Evolutionary conservation across 2,888 invertebrate species (phyloP).

Genomic region (Apodemia mormo): DNA sequence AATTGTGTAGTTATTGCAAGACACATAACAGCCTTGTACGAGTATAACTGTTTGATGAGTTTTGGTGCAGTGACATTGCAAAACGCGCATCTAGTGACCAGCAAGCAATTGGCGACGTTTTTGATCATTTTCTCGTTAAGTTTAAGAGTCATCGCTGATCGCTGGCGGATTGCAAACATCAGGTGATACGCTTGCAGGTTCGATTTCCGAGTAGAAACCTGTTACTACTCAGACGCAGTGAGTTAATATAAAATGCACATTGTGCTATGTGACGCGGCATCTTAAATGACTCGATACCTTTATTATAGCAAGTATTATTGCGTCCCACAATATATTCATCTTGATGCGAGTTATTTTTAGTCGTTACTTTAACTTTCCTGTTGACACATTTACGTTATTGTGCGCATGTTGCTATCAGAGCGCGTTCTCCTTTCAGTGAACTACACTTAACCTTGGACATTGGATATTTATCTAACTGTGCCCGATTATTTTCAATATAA

Average conservation of each 20-base stretch:
- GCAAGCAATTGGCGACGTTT: too few relatives aligned
- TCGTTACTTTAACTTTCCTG: not conserved
- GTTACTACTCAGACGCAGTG: too few relatives aligned
- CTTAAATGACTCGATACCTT: not conserved
- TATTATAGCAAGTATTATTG: not conserved
- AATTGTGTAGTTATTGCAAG: too few relatives aligned
- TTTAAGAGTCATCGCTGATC: too few relatives aligned
- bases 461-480: not conserved
- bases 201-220: too few relatives aligned
- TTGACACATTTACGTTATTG: conserved; percentile 6
- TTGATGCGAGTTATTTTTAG: not conserved
- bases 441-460: not conserved
- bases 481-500: not conserved
- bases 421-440: not conserved
- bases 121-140: too few relatives aligned
- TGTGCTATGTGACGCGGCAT: not conserved
- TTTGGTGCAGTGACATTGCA: too few relatives aligned
- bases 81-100: too few relatives aligned
- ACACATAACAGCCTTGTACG: too few relatives aligned
- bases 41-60: too few relatives aligned
- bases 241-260: not conserved
- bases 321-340: not conserved
- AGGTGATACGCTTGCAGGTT: too few relatives aligned
- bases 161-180: too few relatives aligned
- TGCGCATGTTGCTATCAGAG: not conserved